These are phyloP conservation scores for Hesperophylax magnus DNA, from an alignment of 1,140 invertebrate genomes.

Conservation along the genomic window DNA sequence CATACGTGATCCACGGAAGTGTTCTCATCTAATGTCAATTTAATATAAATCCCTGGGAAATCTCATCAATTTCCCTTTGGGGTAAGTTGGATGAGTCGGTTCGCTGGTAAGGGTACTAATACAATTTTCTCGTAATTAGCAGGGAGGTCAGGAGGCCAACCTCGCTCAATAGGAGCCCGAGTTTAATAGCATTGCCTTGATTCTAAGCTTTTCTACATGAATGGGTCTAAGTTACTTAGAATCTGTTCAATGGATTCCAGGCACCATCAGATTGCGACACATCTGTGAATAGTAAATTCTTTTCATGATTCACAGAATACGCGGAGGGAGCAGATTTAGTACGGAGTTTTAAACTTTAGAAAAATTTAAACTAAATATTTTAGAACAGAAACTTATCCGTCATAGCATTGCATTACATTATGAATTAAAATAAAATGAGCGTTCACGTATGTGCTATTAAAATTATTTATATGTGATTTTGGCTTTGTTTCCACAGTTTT, in stretches of 20 bases:
- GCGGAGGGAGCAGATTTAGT: too few relatives aligned
- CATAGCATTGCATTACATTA: too few relatives aligned
- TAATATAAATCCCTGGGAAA: constrained; percentile 28
- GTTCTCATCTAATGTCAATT: constrained; percentile 19
- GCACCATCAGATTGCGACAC: too few relatives aligned
- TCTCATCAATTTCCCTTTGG: constrained; percentile 32
- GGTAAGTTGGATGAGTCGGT: constrained; percentile 15
- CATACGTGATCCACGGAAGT: neutral
- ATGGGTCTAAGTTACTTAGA: constrained; percentile 24
- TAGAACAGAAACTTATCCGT: too few relatives aligned
- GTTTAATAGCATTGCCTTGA: neutral
- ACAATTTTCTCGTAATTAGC: constrained; percentile 35
- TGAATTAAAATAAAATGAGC: too few relatives aligned
- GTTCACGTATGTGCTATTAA: too few relatives aligned
- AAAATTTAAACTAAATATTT: too few relatives aligned
- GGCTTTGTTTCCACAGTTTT: too few relatives aligned
- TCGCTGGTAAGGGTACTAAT: constrained; percentile 10
- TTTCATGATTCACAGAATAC: too few relatives aligned
- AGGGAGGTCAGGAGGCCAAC: neutral
- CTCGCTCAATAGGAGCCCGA: neutral
- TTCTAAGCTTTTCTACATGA: neutral
- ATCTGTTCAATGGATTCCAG: neutral
- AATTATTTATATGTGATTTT: too few relatives aligned
- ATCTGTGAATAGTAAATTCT: too few relatives aligned
- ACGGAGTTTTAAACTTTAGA: too few relatives aligned